Percentiles rank a stretch among this genome's conserved stretches.
phyloP scores from a whole-genome alignment of 2,888 invertebrate genomes.

The Carterocephalus palaemon region DNA sequence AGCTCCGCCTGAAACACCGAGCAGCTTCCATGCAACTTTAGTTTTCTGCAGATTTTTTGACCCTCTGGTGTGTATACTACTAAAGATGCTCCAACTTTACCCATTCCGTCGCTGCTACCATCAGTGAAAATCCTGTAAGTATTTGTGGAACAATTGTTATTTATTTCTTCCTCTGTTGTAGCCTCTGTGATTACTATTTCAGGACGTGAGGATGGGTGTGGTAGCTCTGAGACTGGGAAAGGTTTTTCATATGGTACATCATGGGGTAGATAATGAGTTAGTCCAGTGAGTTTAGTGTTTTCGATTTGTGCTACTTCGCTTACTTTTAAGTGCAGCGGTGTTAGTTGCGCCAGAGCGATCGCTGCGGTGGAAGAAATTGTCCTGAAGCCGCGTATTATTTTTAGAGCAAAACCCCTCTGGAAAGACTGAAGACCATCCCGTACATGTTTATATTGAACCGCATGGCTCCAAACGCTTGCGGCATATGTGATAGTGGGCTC shows the following conservation, averaged over 20 bases:
- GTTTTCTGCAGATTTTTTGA: constrained; percentile 4
- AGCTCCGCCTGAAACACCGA: constrained; percentile 29
- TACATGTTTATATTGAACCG: background rate
- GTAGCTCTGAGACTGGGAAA: background rate
- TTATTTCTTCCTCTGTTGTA: background rate
- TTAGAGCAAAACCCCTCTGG: background rate
- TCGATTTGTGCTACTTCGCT: constrained; percentile 5
- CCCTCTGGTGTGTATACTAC: constrained; percentile 1
- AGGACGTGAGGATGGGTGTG: background rate
- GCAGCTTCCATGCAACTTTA: constrained; percentile 23
- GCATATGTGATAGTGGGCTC: no score
- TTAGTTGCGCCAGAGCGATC: constrained; percentile 13
- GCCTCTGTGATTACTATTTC: background rate
- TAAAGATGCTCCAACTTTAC: constrained; percentile 19
- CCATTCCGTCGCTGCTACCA: constrained; percentile 15
- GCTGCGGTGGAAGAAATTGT: no score
- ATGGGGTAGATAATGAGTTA: background rate
- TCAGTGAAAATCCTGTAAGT: constrained; percentile 16
- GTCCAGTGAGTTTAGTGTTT: background rate
- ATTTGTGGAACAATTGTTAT: background rate
- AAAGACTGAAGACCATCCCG: background rate
- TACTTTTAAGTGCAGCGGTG: constrained; percentile 4
- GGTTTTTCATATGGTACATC: constrained; percentile 8
- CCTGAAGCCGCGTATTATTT: no score
- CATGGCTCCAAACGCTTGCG: background rate